phyloP scores from a whole-genome alignment of 37 sponge, comb jelly and placozoan genomes.

The Aphrocallistes beatrix region DNA sequence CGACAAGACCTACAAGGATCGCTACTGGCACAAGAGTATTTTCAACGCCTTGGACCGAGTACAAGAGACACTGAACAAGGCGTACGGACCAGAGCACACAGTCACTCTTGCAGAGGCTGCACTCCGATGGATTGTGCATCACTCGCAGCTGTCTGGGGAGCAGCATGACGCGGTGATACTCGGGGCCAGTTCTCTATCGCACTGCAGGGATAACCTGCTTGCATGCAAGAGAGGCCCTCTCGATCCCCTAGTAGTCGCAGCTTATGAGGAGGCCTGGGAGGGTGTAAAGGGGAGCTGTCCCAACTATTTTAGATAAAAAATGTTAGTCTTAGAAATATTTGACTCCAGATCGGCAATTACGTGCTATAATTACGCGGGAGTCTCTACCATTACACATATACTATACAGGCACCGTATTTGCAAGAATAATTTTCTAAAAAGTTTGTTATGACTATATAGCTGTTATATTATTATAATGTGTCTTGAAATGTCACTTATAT shows the following conservation, averaged over 20 bases:
- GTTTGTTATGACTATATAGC: no score
- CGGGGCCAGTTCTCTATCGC: conserved; percentile 48
- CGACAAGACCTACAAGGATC: conserved; percentile 39
- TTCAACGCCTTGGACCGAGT: conserved; percentile 44
- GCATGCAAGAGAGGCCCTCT: conserved; percentile 65
- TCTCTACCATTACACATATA: no score
- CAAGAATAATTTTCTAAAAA: no score
- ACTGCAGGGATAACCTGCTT: conserved; percentile 38
- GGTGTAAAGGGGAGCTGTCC: conserved; percentile 56
- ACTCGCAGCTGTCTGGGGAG: conserved; percentile 41
- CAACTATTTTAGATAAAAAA: conserved; percentile 55
- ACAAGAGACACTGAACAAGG: conserved; percentile 33
- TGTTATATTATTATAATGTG: no score
- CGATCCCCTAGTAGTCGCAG: conserved; percentile 52
- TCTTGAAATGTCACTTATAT: no score
- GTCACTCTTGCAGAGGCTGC: conserved; percentile 50
- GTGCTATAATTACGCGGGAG: no score
- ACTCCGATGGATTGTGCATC: conserved; percentile 61
- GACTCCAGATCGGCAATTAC: no score
- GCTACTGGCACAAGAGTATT: conserved; percentile 55
- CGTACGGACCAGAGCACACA: conserved; percentile 13
- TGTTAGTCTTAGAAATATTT: no score
- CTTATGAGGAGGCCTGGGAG: conserved; percentile 70
- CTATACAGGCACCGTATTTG: no score
- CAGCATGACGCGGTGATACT: conserved; percentile 52